Percentiles rank a stretch among this genome's conserved stretches.
Evolutionary conservation across 2,113 vertebrate species (phyloP).

Genomic region (Podiceps cristatus): DNA sequence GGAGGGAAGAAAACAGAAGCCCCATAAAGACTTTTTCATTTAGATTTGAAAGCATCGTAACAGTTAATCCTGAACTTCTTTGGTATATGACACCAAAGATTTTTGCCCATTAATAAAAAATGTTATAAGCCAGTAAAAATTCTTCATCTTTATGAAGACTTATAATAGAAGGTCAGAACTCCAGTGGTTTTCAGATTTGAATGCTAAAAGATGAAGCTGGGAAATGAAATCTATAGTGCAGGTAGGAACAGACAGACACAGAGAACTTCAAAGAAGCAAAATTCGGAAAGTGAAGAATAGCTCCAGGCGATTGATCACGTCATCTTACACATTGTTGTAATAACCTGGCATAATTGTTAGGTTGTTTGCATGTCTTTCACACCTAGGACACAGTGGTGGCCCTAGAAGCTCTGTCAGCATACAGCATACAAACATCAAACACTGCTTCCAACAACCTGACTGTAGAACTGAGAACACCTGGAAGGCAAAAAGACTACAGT

Average conservation of each 20-base stretch:
- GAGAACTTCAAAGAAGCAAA: background rate
- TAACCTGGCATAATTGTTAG: background rate
- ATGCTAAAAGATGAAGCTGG: background rate
- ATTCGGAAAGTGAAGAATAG: background rate
- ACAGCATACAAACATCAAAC: slow-evolving; percentile 52
- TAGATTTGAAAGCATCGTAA: background rate
- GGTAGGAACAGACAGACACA: background rate
- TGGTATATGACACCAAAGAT: background rate
- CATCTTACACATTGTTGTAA: background rate
- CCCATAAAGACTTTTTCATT: background rate
- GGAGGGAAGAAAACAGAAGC: background rate
- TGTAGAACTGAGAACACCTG: slow-evolving; percentile 52
- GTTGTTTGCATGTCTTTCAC: background rate
- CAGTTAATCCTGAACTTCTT: background rate
- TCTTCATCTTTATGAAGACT: background rate
- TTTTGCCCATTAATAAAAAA: background rate
- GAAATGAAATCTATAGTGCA: background rate
- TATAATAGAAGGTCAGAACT: background rate
- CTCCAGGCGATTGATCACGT: background rate
- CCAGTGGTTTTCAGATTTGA: background rate
- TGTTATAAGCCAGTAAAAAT: background rate
- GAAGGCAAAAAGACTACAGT: background rate
- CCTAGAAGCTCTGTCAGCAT: slow-evolving; percentile 82
- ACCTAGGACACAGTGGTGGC: slow-evolving; percentile 83
- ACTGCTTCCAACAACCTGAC: background rate